These are phyloP conservation scores for Scolopax rusticola DNA, from an alignment of 2,797 vertebrate species.

Conservation along the genomic window DNA sequence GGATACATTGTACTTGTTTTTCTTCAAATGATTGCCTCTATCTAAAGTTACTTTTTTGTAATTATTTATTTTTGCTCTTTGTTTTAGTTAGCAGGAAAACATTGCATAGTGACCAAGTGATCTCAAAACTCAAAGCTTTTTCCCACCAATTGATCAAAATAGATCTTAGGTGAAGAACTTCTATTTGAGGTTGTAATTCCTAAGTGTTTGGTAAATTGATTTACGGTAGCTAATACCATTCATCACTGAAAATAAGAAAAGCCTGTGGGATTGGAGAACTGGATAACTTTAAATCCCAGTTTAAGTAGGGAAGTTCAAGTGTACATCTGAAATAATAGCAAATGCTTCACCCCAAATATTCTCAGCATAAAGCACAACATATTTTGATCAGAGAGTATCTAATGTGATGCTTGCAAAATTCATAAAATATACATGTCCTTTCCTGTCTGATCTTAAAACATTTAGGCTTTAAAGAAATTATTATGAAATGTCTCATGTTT, in stretches of 20 bases:
- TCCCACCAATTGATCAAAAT: neutral
- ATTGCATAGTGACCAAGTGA: neutral
- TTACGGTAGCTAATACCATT: neutral
- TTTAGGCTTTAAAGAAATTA: slow-evolving; percentile 31
- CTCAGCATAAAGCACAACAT: neutral
- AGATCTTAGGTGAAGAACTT: neutral
- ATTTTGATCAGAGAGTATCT: slow-evolving; percentile 52
- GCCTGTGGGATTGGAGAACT: neutral
- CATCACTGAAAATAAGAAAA: slow-evolving; percentile 16
- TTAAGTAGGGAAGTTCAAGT: neutral
- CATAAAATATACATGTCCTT: slow-evolving; percentile 42
- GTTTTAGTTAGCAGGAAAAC: neutral
- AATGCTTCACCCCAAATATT: neutral
- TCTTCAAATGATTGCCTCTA: neutral
- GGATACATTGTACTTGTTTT: neutral
- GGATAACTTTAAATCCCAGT: neutral
- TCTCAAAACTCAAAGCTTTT: slow-evolving; percentile 14
- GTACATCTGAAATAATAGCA: neutral
- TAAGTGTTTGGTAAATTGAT: neutral
- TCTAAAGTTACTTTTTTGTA: neutral
- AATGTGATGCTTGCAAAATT: slow-evolving; percentile 36
- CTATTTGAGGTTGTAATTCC: neutral
- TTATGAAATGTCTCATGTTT: neutral
- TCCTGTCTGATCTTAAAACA: slow-evolving; percentile 26
- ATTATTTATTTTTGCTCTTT: neutral